phyloP scores from a whole-genome alignment of 2,797 vertebrate genomes.

The Sitta carolinensis region DNA sequence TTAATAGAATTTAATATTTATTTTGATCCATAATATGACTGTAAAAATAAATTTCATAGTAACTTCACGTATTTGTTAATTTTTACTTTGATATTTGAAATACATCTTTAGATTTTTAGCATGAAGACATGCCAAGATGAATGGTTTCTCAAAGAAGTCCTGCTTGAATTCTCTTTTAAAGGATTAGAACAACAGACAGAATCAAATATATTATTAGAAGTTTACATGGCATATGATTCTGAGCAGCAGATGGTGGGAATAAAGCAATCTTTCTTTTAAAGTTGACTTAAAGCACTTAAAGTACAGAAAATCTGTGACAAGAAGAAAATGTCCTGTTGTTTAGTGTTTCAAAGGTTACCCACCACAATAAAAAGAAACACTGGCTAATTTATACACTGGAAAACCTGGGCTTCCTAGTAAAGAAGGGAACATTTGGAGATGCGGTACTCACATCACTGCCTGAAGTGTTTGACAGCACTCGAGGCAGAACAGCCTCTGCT shows the following conservation, averaged over 20 bases:
- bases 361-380: neutral
- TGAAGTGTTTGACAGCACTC: neutral
- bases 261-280: neutral
- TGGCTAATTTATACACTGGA: neutral
- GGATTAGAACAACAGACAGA: neutral
- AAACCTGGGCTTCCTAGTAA: neutral
- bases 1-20: neutral
- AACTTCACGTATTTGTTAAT: neutral
- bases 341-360: neutral
- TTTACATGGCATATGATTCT: neutral
- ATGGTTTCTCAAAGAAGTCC: neutral
- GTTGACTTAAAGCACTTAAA: neutral
- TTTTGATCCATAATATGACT: neutral
- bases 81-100: neutral
- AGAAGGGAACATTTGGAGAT: neutral
- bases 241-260: neutral
- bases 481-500: neutral
- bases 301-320: neutral
- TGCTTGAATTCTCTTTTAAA: neutral
- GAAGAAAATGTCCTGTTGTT: neutral
- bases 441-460: neutral
- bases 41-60: neutral
- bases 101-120: neutral
- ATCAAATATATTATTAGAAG: neutral
- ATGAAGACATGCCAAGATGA: neutral